Conservation (phyloP, 2,113 vertebrate genomes). For the Poeciliopsis turrubarensis region DNA sequence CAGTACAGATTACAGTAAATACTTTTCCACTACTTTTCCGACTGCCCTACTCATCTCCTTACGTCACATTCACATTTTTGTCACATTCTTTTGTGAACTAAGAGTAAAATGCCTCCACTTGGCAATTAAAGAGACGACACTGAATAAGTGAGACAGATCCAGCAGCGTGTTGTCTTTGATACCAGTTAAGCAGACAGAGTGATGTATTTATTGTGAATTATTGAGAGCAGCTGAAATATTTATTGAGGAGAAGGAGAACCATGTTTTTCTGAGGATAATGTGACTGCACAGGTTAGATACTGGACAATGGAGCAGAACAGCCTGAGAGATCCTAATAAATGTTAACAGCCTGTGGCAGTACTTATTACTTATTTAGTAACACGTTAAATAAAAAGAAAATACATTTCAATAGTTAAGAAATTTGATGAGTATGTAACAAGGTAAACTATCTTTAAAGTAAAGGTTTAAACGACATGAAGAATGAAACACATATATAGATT, state of each 20-base stretch:
- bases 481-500: too few species aligned
- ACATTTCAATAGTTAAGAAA: not conserved
- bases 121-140: conserved; percentile 26
- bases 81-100: conserved; percentile 1
- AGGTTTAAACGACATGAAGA: too few species aligned
- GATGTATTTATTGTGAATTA: conserved; percentile 61
- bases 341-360: not conserved
- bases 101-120: not conserved
- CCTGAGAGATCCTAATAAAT: conserved; percentile 27
- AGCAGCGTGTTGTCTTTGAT: conserved; percentile 35
- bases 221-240: conserved; percentile 67
- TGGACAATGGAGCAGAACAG: conserved; percentile 42
- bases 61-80: conserved; percentile 16
- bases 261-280: conserved; percentile 57
- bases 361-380: not conserved
- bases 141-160: conserved; percentile 21
- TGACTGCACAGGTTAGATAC: conserved; percentile 44
- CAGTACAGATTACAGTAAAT: not conserved
- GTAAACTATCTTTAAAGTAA: not conserved
- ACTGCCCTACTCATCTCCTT: not conserved
- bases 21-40: not conserved
- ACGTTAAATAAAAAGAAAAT: not conserved
- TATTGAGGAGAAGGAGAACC: conserved; percentile 38
- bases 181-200: conserved; percentile 42
- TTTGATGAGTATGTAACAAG: not conserved